Base-by-base conservation (phyloP, 2,888 invertebrate species). In the Stramonita haemastoma region DNA sequence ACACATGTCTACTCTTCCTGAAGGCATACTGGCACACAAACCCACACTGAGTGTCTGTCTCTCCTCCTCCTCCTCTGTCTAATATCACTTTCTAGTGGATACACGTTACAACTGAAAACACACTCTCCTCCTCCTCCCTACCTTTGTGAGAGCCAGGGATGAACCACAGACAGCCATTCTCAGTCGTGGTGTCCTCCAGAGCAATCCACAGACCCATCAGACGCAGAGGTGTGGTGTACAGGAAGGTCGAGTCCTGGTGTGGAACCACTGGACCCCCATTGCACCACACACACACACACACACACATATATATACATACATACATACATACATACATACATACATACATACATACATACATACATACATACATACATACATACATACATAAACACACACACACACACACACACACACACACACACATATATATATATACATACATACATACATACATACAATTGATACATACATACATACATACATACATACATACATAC, bases 141-240 rank as follows among this genome's bases (percentile, higher is more conserved):
- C 95, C 91, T 94, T 97, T 98, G 96, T 99, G 99, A 0, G 99
- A 99, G 0, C 98, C 98, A 36, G 98, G 46, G 46, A 46, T 46
- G 46, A 46, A 46, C 46, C 46, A 46, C 8, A 99, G 96, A 95
- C 99, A 99, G 8, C 99, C 99, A 95, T 99, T 99, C 95, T 99
- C 98, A 29, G 97, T 91, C 0, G 98, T 98, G 0, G 99, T 98
- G 94, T 99, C 98, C 94, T 99, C 99, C 11, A 99, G 96, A 0
- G 99, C 98, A 91, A 99, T 97, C 99, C 99, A 99, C 94, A 99
- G 98, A 0, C 99, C 99, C 19, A 97, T 81, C 97, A 97, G 90
- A 95, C 92, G 93, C 91, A 93, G 95, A 0, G 99, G 99, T 32
- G 98, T 98, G 0, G 98, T 98, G 95, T 98, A 97, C 81, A 99